Evolutionary conservation across 2,888 invertebrate species (phyloP).

Genomic region (Himalopsyche anomala): DNA sequence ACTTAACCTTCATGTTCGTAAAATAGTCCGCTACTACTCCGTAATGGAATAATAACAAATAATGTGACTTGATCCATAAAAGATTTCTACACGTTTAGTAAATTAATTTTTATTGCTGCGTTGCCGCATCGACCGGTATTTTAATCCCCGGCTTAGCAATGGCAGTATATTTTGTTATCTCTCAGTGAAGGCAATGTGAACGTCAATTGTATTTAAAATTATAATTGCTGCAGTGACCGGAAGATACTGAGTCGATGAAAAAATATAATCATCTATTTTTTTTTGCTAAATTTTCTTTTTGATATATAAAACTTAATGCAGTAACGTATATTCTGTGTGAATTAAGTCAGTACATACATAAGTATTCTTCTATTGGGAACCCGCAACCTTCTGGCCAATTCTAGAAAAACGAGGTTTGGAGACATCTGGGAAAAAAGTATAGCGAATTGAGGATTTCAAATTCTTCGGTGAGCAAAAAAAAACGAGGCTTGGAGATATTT

Average conservation of each 20-base stretch:
- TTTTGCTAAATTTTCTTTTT: neutral
- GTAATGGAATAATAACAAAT: constrained; percentile 32
- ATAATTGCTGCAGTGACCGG: neutral
- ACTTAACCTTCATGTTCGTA: too few species aligned
- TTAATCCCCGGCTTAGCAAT: constrained; percentile 33
- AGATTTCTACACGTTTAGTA: constrained; percentile 45
- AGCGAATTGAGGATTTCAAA: too few species aligned
- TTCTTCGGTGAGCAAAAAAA: too few species aligned
- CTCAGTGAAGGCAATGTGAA: neutral
- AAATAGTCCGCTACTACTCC: neutral
- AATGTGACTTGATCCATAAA: constrained; percentile 43
- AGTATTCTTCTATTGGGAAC: too few species aligned
- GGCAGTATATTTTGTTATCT: neutral
- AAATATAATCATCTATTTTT: neutral
- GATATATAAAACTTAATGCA: too few species aligned
- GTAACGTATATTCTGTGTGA: too few species aligned
- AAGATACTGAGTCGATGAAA: neutral
- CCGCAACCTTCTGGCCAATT: too few species aligned
- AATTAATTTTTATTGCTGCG: constrained; percentile 57
- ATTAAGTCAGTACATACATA: too few species aligned
- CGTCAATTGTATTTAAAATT: neutral
- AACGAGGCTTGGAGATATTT: too few species aligned
- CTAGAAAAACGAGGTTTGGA: too few species aligned
- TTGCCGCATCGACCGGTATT: constrained; percentile 47
- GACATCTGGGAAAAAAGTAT: too few species aligned